Evolutionary conservation across 1,140 invertebrate species (phyloP).

Genomic region (Drosophila lacteicornis): DNA sequence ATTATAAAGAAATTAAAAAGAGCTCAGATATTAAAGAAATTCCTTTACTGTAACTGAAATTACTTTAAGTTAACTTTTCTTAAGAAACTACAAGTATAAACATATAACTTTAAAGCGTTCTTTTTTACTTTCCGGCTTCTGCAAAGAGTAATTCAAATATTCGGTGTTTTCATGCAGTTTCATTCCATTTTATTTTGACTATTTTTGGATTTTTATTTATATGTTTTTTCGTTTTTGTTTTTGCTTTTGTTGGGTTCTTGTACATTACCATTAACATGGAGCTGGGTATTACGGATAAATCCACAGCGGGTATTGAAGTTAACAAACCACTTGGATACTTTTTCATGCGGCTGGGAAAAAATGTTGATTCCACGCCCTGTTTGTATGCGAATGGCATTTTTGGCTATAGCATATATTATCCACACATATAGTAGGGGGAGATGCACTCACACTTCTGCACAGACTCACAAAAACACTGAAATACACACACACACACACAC

Average conservation of each 20-base stretch:
- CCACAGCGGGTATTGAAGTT: conserved; percentile 85
- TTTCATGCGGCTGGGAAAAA: conserved; percentile 85
- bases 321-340: conserved; percentile 85
- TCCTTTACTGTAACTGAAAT: no score
- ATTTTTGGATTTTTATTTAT: conserved; percentile 14
- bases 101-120: not conserved
- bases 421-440: conserved; percentile 52
- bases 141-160: conserved; percentile 7
- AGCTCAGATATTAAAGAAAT: no score
- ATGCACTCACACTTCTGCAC: conserved; percentile 46
- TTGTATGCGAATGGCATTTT: conserved; percentile 73
- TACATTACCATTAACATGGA: conserved; percentile 85
- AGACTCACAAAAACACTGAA: conserved; percentile 8
- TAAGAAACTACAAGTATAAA: no score
- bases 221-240: conserved; percentile 18
- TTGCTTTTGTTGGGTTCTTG: conserved; percentile 43
- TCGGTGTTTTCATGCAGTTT: conserved; percentile 14
- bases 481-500: not conserved
- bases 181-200: conserved; percentile 27
- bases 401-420: conserved; percentile 66
- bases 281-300: conserved; percentile 84
- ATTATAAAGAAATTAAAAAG: no score
- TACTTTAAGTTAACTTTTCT: no score
- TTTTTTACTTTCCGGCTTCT: not conserved
- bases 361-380: conserved; percentile 84